Percentiles rank a stretch among this genome's conserved stretches.
Evolutionary conservation across 2,113 vertebrate genomes (phyloP).

Genomic region (Agapornis roseicollis): DNA sequence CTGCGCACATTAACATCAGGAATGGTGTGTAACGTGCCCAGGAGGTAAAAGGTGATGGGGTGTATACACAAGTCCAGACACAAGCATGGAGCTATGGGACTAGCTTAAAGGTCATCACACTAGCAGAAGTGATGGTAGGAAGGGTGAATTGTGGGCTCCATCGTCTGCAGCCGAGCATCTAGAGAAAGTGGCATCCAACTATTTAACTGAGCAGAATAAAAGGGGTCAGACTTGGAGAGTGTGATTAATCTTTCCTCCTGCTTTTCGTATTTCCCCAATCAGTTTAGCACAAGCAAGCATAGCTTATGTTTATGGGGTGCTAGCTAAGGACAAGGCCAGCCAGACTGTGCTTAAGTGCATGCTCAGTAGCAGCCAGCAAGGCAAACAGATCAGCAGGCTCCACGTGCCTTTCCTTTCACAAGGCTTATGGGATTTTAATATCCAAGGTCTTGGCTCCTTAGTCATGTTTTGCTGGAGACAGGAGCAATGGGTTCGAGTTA

Average conservation of each 20-base stretch:
- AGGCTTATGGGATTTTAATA: background rate
- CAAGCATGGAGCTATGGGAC: background rate
- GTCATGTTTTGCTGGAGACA: background rate
- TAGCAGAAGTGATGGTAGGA: background rate
- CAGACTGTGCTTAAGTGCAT: background rate
- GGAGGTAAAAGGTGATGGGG: slow-evolving; percentile 33
- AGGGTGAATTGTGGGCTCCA: background rate
- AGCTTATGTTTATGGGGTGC: background rate
- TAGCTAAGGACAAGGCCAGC: background rate
- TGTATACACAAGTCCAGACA: background rate
- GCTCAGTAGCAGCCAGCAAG: background rate
- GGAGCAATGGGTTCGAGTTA: fast-evolving
- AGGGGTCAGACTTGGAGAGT: background rate
- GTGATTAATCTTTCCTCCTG: background rate
- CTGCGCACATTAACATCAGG: background rate
- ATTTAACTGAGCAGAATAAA: background rate
- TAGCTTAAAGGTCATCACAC: background rate
- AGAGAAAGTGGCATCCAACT: background rate
- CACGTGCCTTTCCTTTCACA: background rate
- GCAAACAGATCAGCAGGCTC: background rate
- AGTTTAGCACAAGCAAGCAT: background rate
- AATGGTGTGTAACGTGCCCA: background rate
- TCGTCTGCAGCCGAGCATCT: background rate
- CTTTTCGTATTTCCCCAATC: fast-evolving
- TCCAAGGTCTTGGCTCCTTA: background rate